Conservation (phyloP, 2,888 invertebrate genomes). For the Isotomurus palustris region DNA sequence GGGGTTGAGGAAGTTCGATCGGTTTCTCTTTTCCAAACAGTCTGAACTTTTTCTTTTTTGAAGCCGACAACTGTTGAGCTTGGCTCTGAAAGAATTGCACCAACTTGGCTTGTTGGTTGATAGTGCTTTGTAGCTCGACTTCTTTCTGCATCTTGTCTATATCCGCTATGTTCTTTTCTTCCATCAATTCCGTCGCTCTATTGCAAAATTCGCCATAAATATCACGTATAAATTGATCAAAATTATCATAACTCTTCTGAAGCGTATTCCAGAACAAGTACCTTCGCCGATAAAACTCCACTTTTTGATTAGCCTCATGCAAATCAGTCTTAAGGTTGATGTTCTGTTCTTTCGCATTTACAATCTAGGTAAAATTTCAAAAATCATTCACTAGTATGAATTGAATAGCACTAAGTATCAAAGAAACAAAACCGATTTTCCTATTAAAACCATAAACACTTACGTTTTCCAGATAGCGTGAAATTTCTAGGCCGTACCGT, state of each 20-base stretch:
- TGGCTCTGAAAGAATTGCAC: constrained; percentile 52
- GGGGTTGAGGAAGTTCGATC: neutral
- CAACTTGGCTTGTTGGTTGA: constrained; percentile 57
- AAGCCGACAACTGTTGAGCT: neutral
- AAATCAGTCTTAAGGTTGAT: constrained; percentile 10
- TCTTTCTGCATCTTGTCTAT: constrained; percentile 37
- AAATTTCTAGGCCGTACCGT: neutral
- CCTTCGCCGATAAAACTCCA: constrained; percentile 7
- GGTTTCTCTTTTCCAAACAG: neutral
- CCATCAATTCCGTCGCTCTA: neutral
- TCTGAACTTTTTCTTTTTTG: constrained; percentile 9
- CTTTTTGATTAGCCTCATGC: constrained; percentile 7
- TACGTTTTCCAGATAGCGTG: constrained; percentile 6
- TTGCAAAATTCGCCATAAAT: neutral
- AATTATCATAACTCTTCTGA: neutral
- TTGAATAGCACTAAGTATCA: neutral
- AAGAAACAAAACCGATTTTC: neutral
- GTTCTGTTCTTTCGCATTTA: constrained; percentile 9
- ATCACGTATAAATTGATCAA: too few relatives aligned
- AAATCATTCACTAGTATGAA: neutral
- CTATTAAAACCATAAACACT: neutral
- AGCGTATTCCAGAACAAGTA: neutral
- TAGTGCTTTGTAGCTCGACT: constrained; percentile 53
- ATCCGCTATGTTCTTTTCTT: constrained; percentile 2
- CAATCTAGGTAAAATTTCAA: constrained; percentile 8